These are phyloP conservation scores for Argyrosomus regius DNA, from an alignment of 2,797 vertebrate genomes.

Conservation along the genomic window DNA sequence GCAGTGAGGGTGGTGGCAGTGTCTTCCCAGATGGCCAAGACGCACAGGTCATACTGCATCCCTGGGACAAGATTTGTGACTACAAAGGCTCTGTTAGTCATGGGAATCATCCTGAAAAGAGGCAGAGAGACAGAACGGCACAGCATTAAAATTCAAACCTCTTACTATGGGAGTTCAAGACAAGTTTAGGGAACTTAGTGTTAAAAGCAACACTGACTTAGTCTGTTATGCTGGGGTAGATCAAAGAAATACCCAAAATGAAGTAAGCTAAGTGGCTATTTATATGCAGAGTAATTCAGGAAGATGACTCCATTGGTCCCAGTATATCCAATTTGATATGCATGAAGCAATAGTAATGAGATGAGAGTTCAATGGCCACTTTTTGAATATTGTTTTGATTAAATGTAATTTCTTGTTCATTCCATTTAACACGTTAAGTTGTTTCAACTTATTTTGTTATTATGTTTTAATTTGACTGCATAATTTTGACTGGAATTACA, in stretches of 20 bases:
- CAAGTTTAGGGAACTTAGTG: conserved; percentile 11
- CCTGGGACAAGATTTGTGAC: conserved; percentile 96
- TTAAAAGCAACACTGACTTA: conserved; percentile 24
- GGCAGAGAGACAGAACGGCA: conserved; percentile 46
- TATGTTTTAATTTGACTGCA: conserved; percentile 40
- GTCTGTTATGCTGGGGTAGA: conserved; percentile 31
- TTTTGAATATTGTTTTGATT: conserved; percentile 59
- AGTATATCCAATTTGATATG: conserved; percentile 66
- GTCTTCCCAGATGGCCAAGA: conserved; percentile 98
- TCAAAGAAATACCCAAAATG: conserved; percentile 56
- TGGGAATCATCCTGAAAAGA: conserved; percentile 93
- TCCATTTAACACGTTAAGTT: conserved; percentile 52
- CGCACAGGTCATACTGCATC: conserved; percentile 96
- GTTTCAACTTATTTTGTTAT: conserved; percentile 35
- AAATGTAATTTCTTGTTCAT: conserved; percentile 46
- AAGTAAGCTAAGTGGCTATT: conserved; percentile 68
- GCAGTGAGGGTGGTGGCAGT: conserved; percentile 95
- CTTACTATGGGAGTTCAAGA: conserved; percentile 36
- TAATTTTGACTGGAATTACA: conserved; percentile 37
- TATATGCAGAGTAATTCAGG: conserved; percentile 70
- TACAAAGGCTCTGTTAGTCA: conserved; percentile 93
- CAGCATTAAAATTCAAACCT: conserved; percentile 37
- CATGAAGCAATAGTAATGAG: conserved; percentile 51
- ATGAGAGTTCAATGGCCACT: conserved; percentile 55
- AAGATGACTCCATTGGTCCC: conserved; percentile 55